Conservation (phyloP, 1,140 invertebrate genomes). For the Tetragonula clypearis region DNA sequence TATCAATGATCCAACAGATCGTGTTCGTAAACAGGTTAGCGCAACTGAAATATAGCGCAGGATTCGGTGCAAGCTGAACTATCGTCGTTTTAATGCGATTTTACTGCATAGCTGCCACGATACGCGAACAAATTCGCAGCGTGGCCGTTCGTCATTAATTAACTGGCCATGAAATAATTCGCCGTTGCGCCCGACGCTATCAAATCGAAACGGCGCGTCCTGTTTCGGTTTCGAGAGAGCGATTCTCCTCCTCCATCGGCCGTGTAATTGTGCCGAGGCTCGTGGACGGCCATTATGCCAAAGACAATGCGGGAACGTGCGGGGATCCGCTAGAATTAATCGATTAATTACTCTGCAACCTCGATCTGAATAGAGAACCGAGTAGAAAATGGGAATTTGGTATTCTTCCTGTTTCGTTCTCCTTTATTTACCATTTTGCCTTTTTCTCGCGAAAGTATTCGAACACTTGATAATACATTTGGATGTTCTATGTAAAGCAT, state of each 20-base stretch:
- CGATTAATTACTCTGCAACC: background rate
- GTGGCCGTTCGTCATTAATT: conserved; percentile 12
- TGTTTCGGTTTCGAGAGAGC: background rate
- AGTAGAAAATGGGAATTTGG: background rate
- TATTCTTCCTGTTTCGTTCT: background rate
- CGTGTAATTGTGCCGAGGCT: background rate
- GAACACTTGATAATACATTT: too few species aligned
- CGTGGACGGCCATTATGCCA: background rate
- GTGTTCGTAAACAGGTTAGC: background rate
- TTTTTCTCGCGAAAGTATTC: too few species aligned
- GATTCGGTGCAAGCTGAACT: background rate
- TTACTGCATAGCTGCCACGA: background rate
- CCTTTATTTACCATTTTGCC: too few species aligned
- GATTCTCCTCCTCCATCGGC: background rate
- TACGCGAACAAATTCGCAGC: background rate
- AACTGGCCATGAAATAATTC: conserved; percentile 37
- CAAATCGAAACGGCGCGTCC: background rate
- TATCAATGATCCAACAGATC: background rate
- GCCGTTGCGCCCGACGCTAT: background rate
- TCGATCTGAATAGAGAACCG: background rate
- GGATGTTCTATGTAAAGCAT: too few species aligned
- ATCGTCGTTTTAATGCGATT: conserved; percentile 27
- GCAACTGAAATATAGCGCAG: conserved; percentile 7
- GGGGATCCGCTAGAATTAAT: background rate
- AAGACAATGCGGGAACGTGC: background rate